Base-by-base conservation (phyloP, 2,797 vertebrate genomes). In the Taenioides sp. region DNA sequence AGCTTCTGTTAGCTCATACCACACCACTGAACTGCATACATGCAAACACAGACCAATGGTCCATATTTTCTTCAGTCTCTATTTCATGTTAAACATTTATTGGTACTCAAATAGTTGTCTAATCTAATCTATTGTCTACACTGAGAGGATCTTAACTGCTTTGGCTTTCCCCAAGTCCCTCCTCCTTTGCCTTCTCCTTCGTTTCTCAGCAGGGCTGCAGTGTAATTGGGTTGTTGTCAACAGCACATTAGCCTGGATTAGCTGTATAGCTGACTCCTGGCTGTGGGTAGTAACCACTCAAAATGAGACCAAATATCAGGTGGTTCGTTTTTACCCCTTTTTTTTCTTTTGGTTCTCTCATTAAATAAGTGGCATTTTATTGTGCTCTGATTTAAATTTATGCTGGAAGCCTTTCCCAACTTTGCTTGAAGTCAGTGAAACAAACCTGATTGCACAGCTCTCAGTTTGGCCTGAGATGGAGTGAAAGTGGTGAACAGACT, bases 161-260 rank as follows among this genome's bases (percentile, higher is more conserved):
- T 40, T 65, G 62, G 75, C 65, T 60, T 22, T 54, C 73, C 58
- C 50, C 68, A 67, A 40, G 64, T 77, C 69, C 76, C 76, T 80
- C 72, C 76, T 77, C 67, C 60, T 43, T 49, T 67, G 61, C 75
- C 57, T 58, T 75, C 69, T 34, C 71, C 61, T 37, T 34, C 28
- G 20, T 55, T 75, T 84, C 90, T 78, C 89, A 77, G 86, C 84
- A 74, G 89, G 91, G 88, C 84, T 73, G 79, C 82, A 80, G 74
- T 84, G 87, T 92, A 93, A 93, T 92, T 94, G 90, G 90, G 83
- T 72, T 91, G 92, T 91, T 93, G 92, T 94, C 86, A 91, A 93
- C 87, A 89, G 88, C 89, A 92, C 87, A 93, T 94, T 93, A 93
- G 87, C 85, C 79, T 71, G 86, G 87, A 92, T 94, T 91, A 93